phyloP scores from a whole-genome alignment of 2,113 vertebrate genomes.

The Poeciliopsis retropinna region DNA sequence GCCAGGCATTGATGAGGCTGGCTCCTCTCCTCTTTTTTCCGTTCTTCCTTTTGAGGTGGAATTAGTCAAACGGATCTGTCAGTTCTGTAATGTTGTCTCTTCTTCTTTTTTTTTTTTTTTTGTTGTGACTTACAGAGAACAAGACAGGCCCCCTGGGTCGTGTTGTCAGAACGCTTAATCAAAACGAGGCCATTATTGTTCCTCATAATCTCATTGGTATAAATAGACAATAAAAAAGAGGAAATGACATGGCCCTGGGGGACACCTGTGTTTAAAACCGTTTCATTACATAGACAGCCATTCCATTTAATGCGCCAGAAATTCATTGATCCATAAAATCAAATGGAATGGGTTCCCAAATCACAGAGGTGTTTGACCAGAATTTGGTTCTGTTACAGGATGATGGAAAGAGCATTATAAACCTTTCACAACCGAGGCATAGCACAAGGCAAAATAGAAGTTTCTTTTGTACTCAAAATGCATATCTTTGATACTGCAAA shows the following conservation, averaged over 20 bases:
- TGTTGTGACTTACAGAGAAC: slow-evolving; percentile 35
- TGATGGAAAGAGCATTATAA: slow-evolving; percentile 56
- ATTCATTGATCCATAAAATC: slow-evolving; percentile 77
- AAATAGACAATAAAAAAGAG: slow-evolving; percentile 74
- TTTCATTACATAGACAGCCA: slow-evolving; percentile 73
- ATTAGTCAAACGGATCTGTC: slow-evolving; percentile 45
- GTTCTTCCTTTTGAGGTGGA: slow-evolving; percentile 34
- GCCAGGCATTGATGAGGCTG: slow-evolving; percentile 25
- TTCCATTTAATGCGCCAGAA: slow-evolving; percentile 71
- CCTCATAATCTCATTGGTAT: slow-evolving; percentile 71
- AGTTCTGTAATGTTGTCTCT: slow-evolving; percentile 27
- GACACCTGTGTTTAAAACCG: slow-evolving; percentile 72
- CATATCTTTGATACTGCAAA: background rate
- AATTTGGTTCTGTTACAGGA: slow-evolving; percentile 48
- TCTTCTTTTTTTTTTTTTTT: slow-evolving; percentile 7
- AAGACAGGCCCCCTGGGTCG: slow-evolving; percentile 53
- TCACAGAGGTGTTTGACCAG: slow-evolving; percentile 65
- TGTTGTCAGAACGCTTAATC: slow-evolving; percentile 60
- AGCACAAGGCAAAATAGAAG: slow-evolving; percentile 30
- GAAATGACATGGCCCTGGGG: slow-evolving; percentile 66
- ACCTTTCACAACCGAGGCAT: slow-evolving; percentile 8
- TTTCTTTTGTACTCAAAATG: slow-evolving; percentile 15
- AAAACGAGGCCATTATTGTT: slow-evolving; percentile 67
- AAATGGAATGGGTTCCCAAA: slow-evolving; percentile 70
- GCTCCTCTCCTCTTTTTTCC: slow-evolving; percentile 22